Base-by-base conservation (phyloP, 1,140 invertebrate species). In the Plutomurus gul region DNA sequence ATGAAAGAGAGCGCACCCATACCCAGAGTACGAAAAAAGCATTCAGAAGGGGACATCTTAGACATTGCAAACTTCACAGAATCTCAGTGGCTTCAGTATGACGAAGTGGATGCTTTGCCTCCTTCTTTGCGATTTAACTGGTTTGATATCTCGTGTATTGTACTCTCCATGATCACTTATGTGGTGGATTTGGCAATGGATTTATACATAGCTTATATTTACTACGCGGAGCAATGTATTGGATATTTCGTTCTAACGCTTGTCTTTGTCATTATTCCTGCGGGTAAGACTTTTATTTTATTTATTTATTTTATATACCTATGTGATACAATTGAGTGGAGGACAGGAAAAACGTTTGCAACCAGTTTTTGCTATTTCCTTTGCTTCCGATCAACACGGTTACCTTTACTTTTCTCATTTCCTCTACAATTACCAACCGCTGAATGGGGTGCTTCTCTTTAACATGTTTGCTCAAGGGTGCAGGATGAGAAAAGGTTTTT, bases 151-250 rank as follows among this genome's bases (percentile, higher is more conserved):
- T 16, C 33, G 20, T 82, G 81, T 39, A 84, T 84, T 22, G 5
- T 81, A 11, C 60, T 84, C 13, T 82, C 81, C 4, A 81, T 84
- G 49, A 84, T 89, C 46, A 90, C 89, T 70, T 90, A 92, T 85
- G 86, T 91, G n/a, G 85, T 91, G 18, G 91, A 92, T 86, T 85
- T 91, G 4, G 89, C 87, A 18, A 85, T 91, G n/a, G 91, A 91
- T 86, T 88, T 90, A 27, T 91, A 91, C 85, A 85, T 91, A 20
- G 90, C 91, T 36, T 89, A 91, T 70, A 85, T 89, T 78, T 90
- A 89, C 81, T 85, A 86, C 90, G 90, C 87, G 76, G 86, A 87
- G 36, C 84, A 85, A 33, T 86, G 88, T 80, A 85, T 88, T 81
- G 84, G 85, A 51, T 90, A 90, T 81, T 91, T 91, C 84, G 87